A percentile compares a stretch with the other conserved stretches of the same genome.
Evolutionary conservation across 2,113 vertebrate species (phyloP).

Genomic region (Hemiprocne comata): DNA sequence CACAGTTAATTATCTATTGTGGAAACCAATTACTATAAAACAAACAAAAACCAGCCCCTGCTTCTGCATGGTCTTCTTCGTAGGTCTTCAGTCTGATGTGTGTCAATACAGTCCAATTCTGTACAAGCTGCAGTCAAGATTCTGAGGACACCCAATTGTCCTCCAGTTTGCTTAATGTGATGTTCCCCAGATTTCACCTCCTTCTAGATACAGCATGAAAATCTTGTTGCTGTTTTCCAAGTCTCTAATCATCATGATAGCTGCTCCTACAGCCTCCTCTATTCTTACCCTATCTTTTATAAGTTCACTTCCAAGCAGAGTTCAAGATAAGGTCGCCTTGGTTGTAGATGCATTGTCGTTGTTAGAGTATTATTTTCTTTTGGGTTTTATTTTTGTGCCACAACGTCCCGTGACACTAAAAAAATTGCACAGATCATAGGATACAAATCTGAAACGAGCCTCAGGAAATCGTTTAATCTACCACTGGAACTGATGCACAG

Average conservation of each 20-base stretch:
- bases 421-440: not conserved
- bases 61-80: not conserved
- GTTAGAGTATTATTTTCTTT: not conserved
- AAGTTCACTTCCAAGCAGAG: not conserved
- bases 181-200: not conserved
- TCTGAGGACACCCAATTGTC: not conserved
- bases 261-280: not conserved
- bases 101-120: slow-evolving; percentile 44
- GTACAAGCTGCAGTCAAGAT: not conserved
- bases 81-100: slow-evolving; percentile 12
- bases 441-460: not conserved
- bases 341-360: not conserved
- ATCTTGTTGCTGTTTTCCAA: not conserved
- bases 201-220: not conserved
- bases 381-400: not conserved
- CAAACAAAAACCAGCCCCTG: not conserved
- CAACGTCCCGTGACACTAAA: not conserved
- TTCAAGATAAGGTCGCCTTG: not conserved
- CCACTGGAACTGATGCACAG: slow-evolving; percentile 16
- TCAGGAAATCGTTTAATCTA: slow-evolving; percentile 19
- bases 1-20: slow-evolving; percentile 39
- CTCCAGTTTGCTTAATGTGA: not conserved
- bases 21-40: slow-evolving; percentile 57
- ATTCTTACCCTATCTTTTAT: not conserved
- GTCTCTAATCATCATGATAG: not conserved